Evolutionary conservation across 2,113 vertebrate genomes (phyloP), one percentile per base, ranked within the genome.

Genomic region (Laticauda laticaudata): DNA sequence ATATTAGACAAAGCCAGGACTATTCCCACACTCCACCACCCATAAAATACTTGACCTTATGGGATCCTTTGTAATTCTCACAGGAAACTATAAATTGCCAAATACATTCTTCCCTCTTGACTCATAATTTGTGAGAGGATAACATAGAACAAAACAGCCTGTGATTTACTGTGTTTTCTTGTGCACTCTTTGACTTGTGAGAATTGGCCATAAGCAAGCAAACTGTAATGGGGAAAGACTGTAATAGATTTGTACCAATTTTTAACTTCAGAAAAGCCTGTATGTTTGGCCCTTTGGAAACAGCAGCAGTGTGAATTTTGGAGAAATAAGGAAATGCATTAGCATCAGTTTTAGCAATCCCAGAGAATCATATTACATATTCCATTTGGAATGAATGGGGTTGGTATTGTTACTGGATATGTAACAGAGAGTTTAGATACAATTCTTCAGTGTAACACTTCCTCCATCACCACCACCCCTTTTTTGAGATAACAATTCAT

Each of bases 61-160:
- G 93, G 96, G 90, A 94, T 95, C 94, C 94, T 57, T 95, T 93
- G 88, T 95, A 94, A 93, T 94, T 94, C 88, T 96, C 94, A 94
- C 92, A 96, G 95, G 95, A 96, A 96, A 88, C 87, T 81, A 95
- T 97, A 96, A 97, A 96, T 96, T 96, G 89, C 89, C 94, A 86
- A 95, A 94, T 92, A 91, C 94, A 96, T 96, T 97, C 94, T 96
- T 81, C 86, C 86, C 92, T 93, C 89, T 91, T 96, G 95, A 96
- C 94, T 95, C 93, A 94, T 93, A 92, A 95, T 94, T 48, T 48
- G 48, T 92, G 94, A 95, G 94, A 85, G 93, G 93, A 92, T 94
- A 96, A 95, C 91, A 93, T 91, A 94, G 92, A 48, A 69, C 91
- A 93, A 94, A 94, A 61, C 45, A 55, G 87, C 11, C 61, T 55